A percentile compares a stretch with the other conserved stretches of the same genome.
These are phyloP conservation scores for Suricata suricatta DNA, from an alignment of 2,113 vertebrate genomes.

Conservation along the genomic window DNA sequence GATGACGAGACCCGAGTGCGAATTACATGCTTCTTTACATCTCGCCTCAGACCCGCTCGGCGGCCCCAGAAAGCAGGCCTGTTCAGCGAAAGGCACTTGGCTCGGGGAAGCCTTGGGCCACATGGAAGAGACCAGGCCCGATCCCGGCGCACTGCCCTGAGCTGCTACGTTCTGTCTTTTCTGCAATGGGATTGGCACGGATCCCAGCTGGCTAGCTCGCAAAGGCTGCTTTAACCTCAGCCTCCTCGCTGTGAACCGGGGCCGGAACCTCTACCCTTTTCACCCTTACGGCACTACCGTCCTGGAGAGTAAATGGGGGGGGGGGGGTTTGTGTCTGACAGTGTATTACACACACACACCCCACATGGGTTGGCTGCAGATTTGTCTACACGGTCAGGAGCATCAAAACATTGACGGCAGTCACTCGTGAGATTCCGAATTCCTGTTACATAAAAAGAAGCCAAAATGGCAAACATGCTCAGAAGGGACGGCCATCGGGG, in stretches of 20 bases:
- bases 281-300: background rate
- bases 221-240: background rate
- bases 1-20: fast-evolving
- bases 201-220: background rate
- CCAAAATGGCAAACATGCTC: background rate
- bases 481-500: background rate
- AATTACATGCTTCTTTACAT: fast-evolving
- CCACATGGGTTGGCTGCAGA: fast-evolving
- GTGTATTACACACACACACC: fast-evolving
- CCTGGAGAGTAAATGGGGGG: background rate
- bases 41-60: background rate
- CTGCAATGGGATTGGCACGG: fast-evolving
- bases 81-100: background rate
- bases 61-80: fast-evolving
- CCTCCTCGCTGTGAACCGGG: background rate
- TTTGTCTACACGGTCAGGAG: background rate
- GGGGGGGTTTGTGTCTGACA: fast-evolving
- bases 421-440: background rate
- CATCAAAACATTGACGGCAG: background rate
- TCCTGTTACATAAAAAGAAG: background rate
- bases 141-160: background rate
- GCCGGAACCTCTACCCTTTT: background rate
- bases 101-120: background rate
- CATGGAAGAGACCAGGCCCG: fast-evolving
- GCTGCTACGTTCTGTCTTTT: fast-evolving